Evolutionary conservation across 1,140 invertebrate species (phyloP).

Genomic region (Scaptomyza graminum): DNA sequence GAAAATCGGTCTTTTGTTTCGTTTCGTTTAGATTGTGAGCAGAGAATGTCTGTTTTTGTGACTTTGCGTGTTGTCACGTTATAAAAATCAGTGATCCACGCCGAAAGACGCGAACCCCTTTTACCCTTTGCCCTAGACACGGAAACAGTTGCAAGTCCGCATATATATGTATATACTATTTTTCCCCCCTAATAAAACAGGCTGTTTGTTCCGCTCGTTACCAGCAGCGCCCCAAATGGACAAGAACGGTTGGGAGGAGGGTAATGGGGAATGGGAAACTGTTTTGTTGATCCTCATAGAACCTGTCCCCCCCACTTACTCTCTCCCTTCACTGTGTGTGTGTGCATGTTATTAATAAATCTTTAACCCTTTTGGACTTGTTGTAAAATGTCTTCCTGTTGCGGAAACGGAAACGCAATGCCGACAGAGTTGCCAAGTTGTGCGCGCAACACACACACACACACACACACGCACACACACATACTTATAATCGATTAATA

Average conservation of each 20-base stretch:
- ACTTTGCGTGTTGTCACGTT: slow-evolving; percentile 83
- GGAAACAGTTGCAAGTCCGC: background rate
- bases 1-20: background rate
- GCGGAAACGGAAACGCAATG: slow-evolving; percentile 83
- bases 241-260: too few relatives aligned
- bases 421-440: slow-evolving; percentile 67
- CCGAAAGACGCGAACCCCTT: slow-evolving; percentile 14
- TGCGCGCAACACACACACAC: slow-evolving; percentile 8
- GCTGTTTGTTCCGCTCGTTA: slow-evolving; percentile 76
- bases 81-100: slow-evolving; percentile 79
- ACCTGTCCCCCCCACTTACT: slow-evolving; percentile 9
- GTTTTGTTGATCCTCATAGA: slow-evolving; percentile 30
- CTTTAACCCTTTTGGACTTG: slow-evolving; percentile 73
- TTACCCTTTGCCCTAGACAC: background rate
- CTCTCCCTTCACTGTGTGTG: background rate
- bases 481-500: slow-evolving; percentile 83
- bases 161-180: too few relatives aligned
- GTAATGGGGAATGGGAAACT: background rate
- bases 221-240: slow-evolving; percentile 62
- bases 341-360: slow-evolving; percentile 79
- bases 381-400: slow-evolving; percentile 64
- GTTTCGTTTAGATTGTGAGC: too few relatives aligned
- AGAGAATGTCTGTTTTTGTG: slow-evolving; percentile 41
- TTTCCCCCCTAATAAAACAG: slow-evolving; percentile 15
- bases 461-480: slow-evolving; percentile 32